Base-by-base conservation (phyloP, 2,888 invertebrate species). In the Agrotis segetum region DNA sequence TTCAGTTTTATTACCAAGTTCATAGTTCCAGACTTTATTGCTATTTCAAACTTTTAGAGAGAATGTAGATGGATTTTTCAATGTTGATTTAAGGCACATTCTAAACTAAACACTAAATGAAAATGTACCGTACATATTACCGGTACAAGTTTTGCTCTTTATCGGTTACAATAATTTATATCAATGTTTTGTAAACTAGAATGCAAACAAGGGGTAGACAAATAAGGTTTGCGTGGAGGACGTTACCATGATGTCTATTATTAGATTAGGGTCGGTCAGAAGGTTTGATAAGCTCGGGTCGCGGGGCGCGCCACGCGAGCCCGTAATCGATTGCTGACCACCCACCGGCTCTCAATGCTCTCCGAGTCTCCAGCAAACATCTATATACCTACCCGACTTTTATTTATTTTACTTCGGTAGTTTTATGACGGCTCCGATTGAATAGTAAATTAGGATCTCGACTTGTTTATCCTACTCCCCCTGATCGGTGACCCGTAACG, bases 221-320 rank as follows among this genome's bases (percentile, higher is more conserved):
- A 79, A 74, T 82, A 75, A 24, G 16, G 55, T 58, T 66, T 64
- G 63, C 70, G 66, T 77, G 70, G 84, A 86, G 85, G 87, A 86
- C 86, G 91, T 75, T 86, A 86, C 87, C 87, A 88, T 85, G 84
- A 79, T 73, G 84, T 89, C 92, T 93, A 92, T 92, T 91, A 93
- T 93, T 93, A 92, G 93, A 93, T 93, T 91, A 92, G 90, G 90
- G 92, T 92, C 92, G 91, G 85, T 74, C 82, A 82, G 88, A 89
- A 90, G 88, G 91, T 88, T 89, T 90, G 91, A 91, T 91, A 92
- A 90, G 87, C 86, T 85, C 81, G 87, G 88, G 88, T 83, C 86
- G 85, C 85, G 85, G 88, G 90, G 91, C 85, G 91, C 89, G 92
- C 89, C 92, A 90, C 90, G 91, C 91, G 90, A 92, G 82, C 78